phyloP scores from a whole-genome alignment of 2,797 vertebrate genomes.

The Takifugu rubripes region DNA sequence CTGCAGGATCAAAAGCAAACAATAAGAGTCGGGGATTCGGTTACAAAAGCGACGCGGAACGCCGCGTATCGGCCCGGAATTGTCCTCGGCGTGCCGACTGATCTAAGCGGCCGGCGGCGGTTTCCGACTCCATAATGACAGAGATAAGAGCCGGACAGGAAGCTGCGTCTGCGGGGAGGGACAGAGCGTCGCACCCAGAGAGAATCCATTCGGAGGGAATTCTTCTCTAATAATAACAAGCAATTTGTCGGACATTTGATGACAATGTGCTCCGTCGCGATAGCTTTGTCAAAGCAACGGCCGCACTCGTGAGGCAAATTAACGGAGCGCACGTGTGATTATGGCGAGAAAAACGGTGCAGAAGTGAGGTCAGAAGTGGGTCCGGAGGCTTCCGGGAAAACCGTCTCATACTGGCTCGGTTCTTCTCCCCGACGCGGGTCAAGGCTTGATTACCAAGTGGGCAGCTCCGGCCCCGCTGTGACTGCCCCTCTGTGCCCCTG shows the following conservation, averaged over 20 bases:
- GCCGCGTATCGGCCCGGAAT: slow-evolving; percentile 41
- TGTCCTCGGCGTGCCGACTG: slow-evolving; percentile 36
- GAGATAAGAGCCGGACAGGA: slow-evolving; percentile 50
- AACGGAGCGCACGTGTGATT: slow-evolving; percentile 44
- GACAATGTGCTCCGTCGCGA: slow-evolving; percentile 33
- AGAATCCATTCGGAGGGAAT: slow-evolving; percentile 36
- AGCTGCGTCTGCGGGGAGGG: slow-evolving; percentile 23
- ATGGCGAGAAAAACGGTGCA: slow-evolving; percentile 48
- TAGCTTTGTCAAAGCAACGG: slow-evolving; percentile 34
- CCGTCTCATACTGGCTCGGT: slow-evolving; percentile 27
- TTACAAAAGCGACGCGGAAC: slow-evolving; percentile 36
- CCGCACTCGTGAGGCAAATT: slow-evolving; percentile 44
- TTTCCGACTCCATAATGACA: slow-evolving; percentile 48
- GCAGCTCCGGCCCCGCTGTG: slow-evolving; percentile 46
- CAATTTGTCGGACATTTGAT: slow-evolving; percentile 39
- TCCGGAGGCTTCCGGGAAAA: slow-evolving; percentile 31
- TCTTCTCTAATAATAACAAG: slow-evolving; percentile 38
- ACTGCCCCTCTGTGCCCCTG: slow-evolving; percentile 62
- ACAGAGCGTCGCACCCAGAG: slow-evolving; percentile 26
- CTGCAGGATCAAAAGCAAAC: slow-evolving; percentile 42
- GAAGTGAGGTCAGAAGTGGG: slow-evolving; percentile 47
- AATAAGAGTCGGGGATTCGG: slow-evolving; percentile 47
- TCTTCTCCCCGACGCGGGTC: slow-evolving; percentile 28
- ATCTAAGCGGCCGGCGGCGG: slow-evolving; percentile 50
- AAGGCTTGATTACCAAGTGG: slow-evolving; percentile 70